phyloP scores from a whole-genome alignment of 30 jellyfish, hydroid and myxozoan species.

The Chrysaora quinquecirrha region DNA sequence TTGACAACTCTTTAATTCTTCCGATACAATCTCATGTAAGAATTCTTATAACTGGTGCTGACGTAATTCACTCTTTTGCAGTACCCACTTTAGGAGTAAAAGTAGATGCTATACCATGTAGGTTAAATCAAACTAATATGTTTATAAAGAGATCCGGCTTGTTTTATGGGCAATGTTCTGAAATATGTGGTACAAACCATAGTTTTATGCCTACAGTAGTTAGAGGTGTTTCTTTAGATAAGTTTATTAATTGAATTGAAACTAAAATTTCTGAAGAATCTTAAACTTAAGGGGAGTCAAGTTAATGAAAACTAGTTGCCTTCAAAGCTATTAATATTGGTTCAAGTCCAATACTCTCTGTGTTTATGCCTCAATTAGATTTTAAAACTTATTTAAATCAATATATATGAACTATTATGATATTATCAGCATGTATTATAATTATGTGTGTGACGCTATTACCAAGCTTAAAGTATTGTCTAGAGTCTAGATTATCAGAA shows the following conservation, averaged over 20 bases:
- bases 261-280: conserved; percentile 25
- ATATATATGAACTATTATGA: not conserved
- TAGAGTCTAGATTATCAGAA: conserved; percentile 4
- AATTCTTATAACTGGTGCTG: conserved; percentile 75
- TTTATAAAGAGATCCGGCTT: conserved; percentile 54
- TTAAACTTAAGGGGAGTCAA: conserved; percentile 20
- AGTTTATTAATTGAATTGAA: conserved; percentile 29
- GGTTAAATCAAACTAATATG: conserved; percentile 57
- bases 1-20: conserved; percentile 40
- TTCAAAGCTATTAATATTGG: conserved; percentile 62
- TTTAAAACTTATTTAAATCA: conserved; percentile 28
- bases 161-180: conserved; percentile 78
- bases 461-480: not conserved
- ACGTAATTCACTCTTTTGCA: conserved; percentile 81
- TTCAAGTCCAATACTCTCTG: conserved; percentile 65
- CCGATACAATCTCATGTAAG: conserved; percentile 63
- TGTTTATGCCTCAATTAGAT: conserved; percentile 58
- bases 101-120: conserved; percentile 71
- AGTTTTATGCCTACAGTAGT: conserved; percentile 72
- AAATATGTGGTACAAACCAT: conserved; percentile 74
- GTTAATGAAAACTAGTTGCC: conserved; percentile 53
- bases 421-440: not conserved
- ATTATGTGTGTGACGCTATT: not conserved
- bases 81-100: conserved; percentile 80
- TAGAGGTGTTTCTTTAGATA: conserved; percentile 58